phyloP scores from a whole-genome alignment of 2,797 vertebrate species.

The Myotis pilosus region DNA sequence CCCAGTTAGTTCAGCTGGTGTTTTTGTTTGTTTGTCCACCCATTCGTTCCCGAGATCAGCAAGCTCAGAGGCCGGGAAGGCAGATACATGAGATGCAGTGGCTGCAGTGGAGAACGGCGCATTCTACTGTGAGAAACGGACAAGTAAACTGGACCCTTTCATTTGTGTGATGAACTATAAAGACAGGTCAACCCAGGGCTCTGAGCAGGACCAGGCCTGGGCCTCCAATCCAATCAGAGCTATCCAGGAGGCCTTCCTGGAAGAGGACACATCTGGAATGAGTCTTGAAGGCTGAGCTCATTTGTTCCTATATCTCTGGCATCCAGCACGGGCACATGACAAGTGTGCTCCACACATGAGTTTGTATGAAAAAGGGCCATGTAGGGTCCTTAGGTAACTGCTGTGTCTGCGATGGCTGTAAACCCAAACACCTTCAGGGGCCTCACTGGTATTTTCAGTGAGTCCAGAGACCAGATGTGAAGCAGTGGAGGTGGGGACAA shows the following conservation, averaged over 20 bases:
- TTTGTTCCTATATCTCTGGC: neutral
- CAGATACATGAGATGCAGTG: neutral
- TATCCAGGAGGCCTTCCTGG: neutral
- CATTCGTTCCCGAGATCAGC: neutral
- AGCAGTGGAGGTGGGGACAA: no score
- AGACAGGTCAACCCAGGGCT: neutral
- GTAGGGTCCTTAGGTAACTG: no score
- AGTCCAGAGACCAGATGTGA: neutral
- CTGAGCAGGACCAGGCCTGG: neutral
- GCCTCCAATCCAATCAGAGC: no score
- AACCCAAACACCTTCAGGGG: neutral
- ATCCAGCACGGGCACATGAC: no score
- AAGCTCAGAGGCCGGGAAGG: neutral
- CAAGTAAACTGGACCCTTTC: neutral
- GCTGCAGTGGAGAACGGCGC: fast-evolving
- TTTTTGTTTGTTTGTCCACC: neutral
- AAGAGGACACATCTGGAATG: neutral
- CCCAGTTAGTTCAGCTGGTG: fast-evolving
- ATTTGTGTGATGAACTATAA: fast-evolving
- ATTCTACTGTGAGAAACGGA: fast-evolving
- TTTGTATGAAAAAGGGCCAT: fast-evolving
- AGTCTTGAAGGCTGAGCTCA: neutral
- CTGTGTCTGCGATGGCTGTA: neutral
- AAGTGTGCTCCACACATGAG: fast-evolving
- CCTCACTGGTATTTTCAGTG: neutral